Evolutionary conservation across 2,797 vertebrate genomes (phyloP), one percentile per base, ranked within the genome.

Genomic region (Anabas testudineus): DNA sequence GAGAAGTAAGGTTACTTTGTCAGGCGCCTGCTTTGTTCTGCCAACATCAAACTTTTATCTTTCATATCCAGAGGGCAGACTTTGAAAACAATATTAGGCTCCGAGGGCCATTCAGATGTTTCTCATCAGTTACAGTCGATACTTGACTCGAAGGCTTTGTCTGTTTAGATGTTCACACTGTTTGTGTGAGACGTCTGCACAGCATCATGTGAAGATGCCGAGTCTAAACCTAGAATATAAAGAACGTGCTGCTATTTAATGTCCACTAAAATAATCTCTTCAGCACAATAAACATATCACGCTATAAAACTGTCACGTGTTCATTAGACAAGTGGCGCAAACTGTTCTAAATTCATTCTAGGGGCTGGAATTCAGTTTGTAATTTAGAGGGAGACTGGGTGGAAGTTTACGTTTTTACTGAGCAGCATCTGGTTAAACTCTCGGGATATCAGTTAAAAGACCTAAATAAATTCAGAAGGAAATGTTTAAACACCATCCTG

Each of bases 51-150:
- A 66, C 71, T 66, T 82, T 60, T 63, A 54, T 83, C 71, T 72
- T 65, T 69, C 41, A 36, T 67, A 68, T 76, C 87, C 81, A 45
- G 51, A 62, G 70, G 82, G 62, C 7, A 0, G n/a, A 67, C 82
- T 84, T 80, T 85, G 61, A 85, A 84, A 84, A 65, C 47, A 67
- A 74, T 62, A 68, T 69, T 46, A 48, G 63, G 67, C 76, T 76
- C 74, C 36, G 54, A 60, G 68, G 65, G 52, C 28, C 59, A 7
- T 55, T 78, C 43, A 56, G 66, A 37, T 56, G 72, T 66, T 76
- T 67, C 67, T 65, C 60, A 47, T 34, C 15, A 24, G 64, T 73
- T 49, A 36, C 24, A 71, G 48, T 70, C 49, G 2, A 64, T 70
- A 32, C 39, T 42, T 5, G 10, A 15, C 67, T 61, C 24, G 15